phyloP scores from a whole-genome alignment of 1,140 invertebrate genomes.

The Bombus superbus region DNA sequence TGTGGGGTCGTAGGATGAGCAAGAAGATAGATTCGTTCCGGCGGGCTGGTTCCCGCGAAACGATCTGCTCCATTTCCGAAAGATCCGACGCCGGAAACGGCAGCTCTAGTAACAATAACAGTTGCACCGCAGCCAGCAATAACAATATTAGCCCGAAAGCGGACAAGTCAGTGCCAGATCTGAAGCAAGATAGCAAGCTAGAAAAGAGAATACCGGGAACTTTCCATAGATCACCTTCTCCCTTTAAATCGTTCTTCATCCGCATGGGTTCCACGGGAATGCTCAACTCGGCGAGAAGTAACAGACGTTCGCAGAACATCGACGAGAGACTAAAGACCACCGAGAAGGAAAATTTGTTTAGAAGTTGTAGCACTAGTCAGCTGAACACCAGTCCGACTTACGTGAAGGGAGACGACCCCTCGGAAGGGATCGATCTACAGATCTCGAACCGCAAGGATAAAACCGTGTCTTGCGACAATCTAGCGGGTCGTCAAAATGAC shows the following conservation, averaged over 20 bases:
- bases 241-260: constrained; percentile 89
- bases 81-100: constrained; percentile 60
- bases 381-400: constrained; percentile 87
- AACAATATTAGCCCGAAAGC: constrained; percentile 71
- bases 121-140: constrained; percentile 75
- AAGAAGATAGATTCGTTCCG: constrained; percentile 90
- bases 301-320: constrained; percentile 78
- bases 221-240: constrained; percentile 85
- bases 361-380: constrained; percentile 90
- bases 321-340: constrained; percentile 68
- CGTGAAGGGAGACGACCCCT: constrained; percentile 90
- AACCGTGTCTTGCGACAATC: constrained; percentile 79
- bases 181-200: constrained; percentile 78
- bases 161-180: constrained; percentile 79
- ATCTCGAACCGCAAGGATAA: constrained; percentile 81
- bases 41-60: constrained; percentile 86
- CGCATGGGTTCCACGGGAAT: constrained; percentile 90
- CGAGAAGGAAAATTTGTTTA: constrained; percentile 85
- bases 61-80: constrained; percentile 74
- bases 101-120: constrained; percentile 67
- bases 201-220: constrained; percentile 80
- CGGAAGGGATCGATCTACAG: constrained; percentile 88
- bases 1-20: constrained; percentile 91
- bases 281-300: constrained; percentile 85
- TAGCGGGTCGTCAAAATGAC: constrained; percentile 66